Conservation (phyloP, 2,888 invertebrate genomes). For the Xestia rhomboidea region DNA sequence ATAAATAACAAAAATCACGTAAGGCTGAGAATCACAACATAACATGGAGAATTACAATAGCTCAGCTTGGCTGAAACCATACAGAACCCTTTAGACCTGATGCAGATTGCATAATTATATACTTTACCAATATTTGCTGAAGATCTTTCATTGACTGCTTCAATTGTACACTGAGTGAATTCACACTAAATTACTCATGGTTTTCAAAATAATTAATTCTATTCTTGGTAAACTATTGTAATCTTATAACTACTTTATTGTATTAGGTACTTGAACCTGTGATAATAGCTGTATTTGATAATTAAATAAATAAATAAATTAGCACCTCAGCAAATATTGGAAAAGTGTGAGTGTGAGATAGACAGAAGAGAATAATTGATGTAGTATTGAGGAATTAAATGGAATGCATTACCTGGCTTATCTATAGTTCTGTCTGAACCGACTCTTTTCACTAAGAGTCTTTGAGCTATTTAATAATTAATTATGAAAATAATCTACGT, state of each 20-base stretch:
- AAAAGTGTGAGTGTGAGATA: no score
- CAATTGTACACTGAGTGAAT: no score
- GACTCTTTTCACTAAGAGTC: neutral
- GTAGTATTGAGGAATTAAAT: neutral
- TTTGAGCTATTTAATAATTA: neutral
- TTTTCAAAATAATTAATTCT: no score
- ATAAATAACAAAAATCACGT: neutral
- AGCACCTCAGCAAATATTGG: no score
- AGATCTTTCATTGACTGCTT: no score
- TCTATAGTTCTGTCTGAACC: neutral
- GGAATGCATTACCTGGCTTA: neutral
- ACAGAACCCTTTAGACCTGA: neutral
- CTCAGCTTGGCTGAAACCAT: neutral
- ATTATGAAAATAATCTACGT: neutral
- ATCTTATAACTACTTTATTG: no score
- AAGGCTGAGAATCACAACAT: neutral
- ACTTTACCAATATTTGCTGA: neutral
- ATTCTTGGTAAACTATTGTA: no score
- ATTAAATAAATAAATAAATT: no score
- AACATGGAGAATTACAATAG: neutral
- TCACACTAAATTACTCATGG: no score
- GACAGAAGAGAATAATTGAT: neutral
- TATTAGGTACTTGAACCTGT: no score
- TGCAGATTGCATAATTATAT: neutral
- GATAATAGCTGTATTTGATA: no score